These are phyloP conservation scores for Paramuricea clavata DNA, from an alignment of 92 coral and sea anemone genomes.

Conservation along the genomic window DNA sequence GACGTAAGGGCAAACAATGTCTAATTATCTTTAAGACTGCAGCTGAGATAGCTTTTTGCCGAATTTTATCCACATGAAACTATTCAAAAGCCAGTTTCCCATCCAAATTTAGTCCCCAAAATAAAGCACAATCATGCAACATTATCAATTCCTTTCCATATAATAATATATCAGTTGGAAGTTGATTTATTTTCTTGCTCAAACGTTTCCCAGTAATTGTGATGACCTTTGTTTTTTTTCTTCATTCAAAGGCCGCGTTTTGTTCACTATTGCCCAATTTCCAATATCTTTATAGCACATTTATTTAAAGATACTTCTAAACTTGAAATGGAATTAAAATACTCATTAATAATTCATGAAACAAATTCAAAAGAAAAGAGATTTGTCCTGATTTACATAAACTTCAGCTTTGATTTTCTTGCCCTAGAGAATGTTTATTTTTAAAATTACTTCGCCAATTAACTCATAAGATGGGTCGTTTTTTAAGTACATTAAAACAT, in stretches of 20 bases:
- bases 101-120: no score
- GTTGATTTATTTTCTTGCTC: neutral
- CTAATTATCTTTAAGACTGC: neutral
- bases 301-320: neutral
- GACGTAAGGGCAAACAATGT: no score
- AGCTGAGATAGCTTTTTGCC: neutral
- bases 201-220: neutral
- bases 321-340: neutral
- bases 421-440: no score
- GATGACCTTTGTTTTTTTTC: neutral
- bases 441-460: no score
- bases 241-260: neutral
- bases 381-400: no score
- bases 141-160: neutral
- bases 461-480: no score
- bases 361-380: no score
- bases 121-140: neutral
- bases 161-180: neutral
- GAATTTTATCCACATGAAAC: neutral
- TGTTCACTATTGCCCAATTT: no score
- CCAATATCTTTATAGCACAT: neutral
- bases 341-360: no score
- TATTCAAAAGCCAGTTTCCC: no score
- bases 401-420: no score
- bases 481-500: no score